Evolutionary conservation across 2,888 invertebrate genomes (phyloP), one percentile per base, ranked within the genome.

Genomic region (Hypomecis atomaria): DNA sequence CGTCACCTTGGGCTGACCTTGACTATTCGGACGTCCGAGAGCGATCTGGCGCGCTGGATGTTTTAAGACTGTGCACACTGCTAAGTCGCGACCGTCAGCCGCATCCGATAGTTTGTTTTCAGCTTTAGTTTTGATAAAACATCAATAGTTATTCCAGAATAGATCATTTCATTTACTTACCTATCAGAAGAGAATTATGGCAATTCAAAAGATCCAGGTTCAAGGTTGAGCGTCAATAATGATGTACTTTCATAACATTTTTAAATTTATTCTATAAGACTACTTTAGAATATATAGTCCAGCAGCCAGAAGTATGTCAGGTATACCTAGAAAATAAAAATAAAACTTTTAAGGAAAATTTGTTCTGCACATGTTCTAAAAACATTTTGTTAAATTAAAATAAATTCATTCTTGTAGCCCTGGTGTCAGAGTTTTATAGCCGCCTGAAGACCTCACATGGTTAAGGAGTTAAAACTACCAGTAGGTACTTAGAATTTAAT

Each of bases 161-260:
- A 37, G 6, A 13, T 11, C 3, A 23, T 23, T 2, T 38, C 34
- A 4, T 49, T 40, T 37, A 4, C 48, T 50, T 53, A 57, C 55
- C 48, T 60, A 58, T n/a, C 4, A 47, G 13, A 50, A n/a, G 8
- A 40, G 11, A 47, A 53, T 40, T 11, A 33, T 23, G 23, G 6
- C 10, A 10, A 33, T 52, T 42, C 40, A 33, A 52, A 3, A 52
- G 33, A 52, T 40, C 23, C 10, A 33, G 40, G 40, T 52, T 33
- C 40, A 13, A 40, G 9, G 33, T 4, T 40, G 10, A 40, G 40
- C 40, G 40, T 50, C 50, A 50, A 38, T 0, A 4, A 50, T 5
- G 23, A 10, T 4, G n/a, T 6, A 60, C 43, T 40, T 55, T 61
- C 65, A 68, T 68, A 48, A 47, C 55, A 52, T 53, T 53, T 42